A percentile compares a stretch with the other conserved stretches of the same genome.
Conservation (phyloP, 2,113 vertebrate genomes). For the Chloropsis cyanopogon region DNA sequence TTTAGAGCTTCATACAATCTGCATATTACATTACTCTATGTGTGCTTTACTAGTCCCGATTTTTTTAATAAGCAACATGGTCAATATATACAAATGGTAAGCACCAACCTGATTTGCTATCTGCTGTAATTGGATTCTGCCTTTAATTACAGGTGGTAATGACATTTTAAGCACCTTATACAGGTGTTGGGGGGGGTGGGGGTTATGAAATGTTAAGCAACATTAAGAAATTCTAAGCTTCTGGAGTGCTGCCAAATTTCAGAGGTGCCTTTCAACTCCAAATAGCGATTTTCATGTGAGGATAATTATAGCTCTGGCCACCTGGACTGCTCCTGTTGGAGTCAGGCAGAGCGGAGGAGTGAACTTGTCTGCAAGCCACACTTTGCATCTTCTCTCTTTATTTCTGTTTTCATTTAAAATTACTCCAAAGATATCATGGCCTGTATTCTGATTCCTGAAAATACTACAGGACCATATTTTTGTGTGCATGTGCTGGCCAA, state of each 20-base stretch:
- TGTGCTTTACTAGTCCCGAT: constrained; percentile 18
- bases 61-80: constrained; percentile 40
- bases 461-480: not conserved
- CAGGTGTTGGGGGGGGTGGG: constrained; percentile 59
- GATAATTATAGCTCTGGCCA: constrained; percentile 64
- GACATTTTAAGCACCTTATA: constrained; percentile 76
- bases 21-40: constrained; percentile 19
- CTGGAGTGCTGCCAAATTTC: constrained; percentile 57
- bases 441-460: not conserved
- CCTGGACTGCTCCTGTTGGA: constrained; percentile 43
- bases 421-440: not conserved
- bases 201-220: constrained; percentile 56
- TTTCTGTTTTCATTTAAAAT: not conserved
- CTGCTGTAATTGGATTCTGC: constrained; percentile 68
- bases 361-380: not conserved
- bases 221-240: constrained; percentile 67
- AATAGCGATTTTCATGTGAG: constrained; percentile 61
- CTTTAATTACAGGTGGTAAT: constrained; percentile 77
- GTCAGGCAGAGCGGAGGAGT: not conserved
- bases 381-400: not conserved
- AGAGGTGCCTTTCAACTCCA: constrained; percentile 72
- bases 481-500: not conserved
- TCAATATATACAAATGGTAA: constrained; percentile 55
- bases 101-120: constrained; percentile 58
- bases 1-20: constrained; percentile 55